Base-by-base conservation (phyloP, 1,140 invertebrate genomes). In the Ptiloglossa arizonensis region DNA sequence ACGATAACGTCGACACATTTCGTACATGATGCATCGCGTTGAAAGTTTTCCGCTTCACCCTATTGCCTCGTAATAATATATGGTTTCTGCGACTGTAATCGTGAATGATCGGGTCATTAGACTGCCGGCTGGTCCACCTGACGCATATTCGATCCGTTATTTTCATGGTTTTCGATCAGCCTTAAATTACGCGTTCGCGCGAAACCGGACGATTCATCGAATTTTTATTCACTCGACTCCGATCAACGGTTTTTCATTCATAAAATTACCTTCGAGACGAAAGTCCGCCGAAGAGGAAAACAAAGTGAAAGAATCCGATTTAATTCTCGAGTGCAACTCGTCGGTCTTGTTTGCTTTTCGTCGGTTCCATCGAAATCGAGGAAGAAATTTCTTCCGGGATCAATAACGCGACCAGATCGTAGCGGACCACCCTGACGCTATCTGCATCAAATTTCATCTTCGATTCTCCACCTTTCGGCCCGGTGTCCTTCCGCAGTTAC, bases 81-180 rank as follows among this genome's bases (percentile, higher is more conserved):
- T 84, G 75, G 70, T 70, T 69, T 71, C 66, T 68, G 71, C 64
- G 78, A 67, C 63, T 63, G 75, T 83, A 85, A 86, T 85, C 79
- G 79, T 87, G 85, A 87, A 72, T 79, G 85, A 88, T 88, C 81
- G 87, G 79, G 78, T 77, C 57, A 56, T 83, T 54, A 29, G 62
- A 74, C 27, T 62, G 32, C 13, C 22, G n/a, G 22, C 13, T 13
- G n/a, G 2, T 44, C 38, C n/a, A 54, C 52, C 57, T 41, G 68
- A 62, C 46, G 68, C 5, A 6, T 0, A 27, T 38, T 29, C 27
- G 73, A 69, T 60, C 32, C 54, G 41, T 48, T 63, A 52, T 63
- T 72, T 72, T 63, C 44, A 5, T 13, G 9, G 22, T 5, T 22
- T 63, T 76, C 27, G 27, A 59, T 76, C 32, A 59, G 3, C 22